A percentile compares a stretch with the other conserved stretches of the same genome.
Evolutionary conservation across 2,888 invertebrate genomes (phyloP).

Genomic region (Dromius quadrimaculatus): DNA sequence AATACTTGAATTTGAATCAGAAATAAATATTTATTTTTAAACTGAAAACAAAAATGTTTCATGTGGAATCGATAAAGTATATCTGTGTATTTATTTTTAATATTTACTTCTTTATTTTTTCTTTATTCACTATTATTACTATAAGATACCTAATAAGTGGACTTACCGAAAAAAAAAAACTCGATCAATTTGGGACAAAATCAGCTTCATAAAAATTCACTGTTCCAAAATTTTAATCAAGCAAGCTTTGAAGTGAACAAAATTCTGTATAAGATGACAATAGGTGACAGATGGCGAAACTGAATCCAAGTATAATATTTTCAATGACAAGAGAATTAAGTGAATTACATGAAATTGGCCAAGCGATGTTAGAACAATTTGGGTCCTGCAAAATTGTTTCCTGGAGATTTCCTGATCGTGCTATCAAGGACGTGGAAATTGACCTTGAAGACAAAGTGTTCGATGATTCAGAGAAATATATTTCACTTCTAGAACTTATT

Average conservation of each 20-base stretch:
- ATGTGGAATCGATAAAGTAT: background rate
- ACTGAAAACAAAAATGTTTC: too few relatives aligned
- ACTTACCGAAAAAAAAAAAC: too few relatives aligned
- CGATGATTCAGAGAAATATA: conserved; percentile 49
- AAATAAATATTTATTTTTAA: too few relatives aligned
- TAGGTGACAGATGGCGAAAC: conserved; percentile 52
- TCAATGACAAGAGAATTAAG: conserved; percentile 54
- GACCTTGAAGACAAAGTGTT: conserved; percentile 42
- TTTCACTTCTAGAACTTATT: conserved; percentile 52
- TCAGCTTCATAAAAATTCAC: too few relatives aligned
- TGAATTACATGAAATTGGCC: conserved; percentile 46
- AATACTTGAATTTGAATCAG: too few relatives aligned
- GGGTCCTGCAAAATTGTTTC: conserved; percentile 47
- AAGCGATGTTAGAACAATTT: conserved; percentile 44
- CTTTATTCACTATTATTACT: too few relatives aligned
- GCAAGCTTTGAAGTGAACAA: background rate
- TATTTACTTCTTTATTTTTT: background rate
- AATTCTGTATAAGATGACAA: conserved; percentile 20
- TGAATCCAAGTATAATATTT: conserved; percentile 51
- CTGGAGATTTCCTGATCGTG: conserved; percentile 52
- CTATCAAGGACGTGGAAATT: conserved; percentile 42
- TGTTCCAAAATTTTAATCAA: too few relatives aligned
- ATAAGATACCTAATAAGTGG: too few relatives aligned
- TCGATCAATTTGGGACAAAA: too few relatives aligned
- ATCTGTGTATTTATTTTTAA: background rate